Percentiles rank a stretch among this genome's conserved stretches.
phyloP scores from a whole-genome alignment of 2,888 invertebrate genomes.

The Amphipoea oculea region DNA sequence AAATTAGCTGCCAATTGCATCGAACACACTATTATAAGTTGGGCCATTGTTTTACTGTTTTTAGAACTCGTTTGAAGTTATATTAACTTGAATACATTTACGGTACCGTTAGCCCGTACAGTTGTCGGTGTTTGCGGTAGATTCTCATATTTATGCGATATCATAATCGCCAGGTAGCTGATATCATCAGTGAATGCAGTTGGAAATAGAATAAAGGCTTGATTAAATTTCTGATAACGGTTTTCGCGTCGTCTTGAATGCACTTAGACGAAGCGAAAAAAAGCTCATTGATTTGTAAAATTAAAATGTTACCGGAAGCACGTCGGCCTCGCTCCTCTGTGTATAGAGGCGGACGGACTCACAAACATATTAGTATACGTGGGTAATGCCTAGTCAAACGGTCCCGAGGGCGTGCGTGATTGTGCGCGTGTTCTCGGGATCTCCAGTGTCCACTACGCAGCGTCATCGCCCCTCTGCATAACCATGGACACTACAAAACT shows the following conservation, averaged over 20 bases:
- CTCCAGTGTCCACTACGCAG: conserved; percentile 73
- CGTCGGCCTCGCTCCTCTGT: conserved; percentile 66
- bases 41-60: conserved; percentile 87
- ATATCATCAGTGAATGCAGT: conserved; percentile 29
- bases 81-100: conserved; percentile 71
- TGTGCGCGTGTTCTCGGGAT: conserved; percentile 80
- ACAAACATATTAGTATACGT: conserved; percentile 88
- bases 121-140: conserved; percentile 52
- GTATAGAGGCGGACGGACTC: conserved; percentile 74
- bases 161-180: conserved; percentile 18
- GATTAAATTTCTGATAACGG: conserved; percentile 8
- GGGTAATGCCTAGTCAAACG: conserved; percentile 86
- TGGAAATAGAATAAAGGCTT: background rate
- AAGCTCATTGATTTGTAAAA: conserved; percentile 50
- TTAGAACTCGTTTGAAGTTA: conserved; percentile 82
- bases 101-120: conserved; percentile 70
- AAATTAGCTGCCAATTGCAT: conserved; percentile 90
- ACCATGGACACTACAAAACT: conserved; percentile 62
- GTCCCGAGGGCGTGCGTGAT: conserved; percentile 84
- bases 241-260: background rate
- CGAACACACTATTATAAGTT: conserved; percentile 89
- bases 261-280: background rate
- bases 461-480: conserved; percentile 70
- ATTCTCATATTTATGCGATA: conserved; percentile 42
- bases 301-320: conserved; percentile 34